Conservation (phyloP, 2,888 invertebrate genomes). For the Drosophila nigricruria region DNA sequence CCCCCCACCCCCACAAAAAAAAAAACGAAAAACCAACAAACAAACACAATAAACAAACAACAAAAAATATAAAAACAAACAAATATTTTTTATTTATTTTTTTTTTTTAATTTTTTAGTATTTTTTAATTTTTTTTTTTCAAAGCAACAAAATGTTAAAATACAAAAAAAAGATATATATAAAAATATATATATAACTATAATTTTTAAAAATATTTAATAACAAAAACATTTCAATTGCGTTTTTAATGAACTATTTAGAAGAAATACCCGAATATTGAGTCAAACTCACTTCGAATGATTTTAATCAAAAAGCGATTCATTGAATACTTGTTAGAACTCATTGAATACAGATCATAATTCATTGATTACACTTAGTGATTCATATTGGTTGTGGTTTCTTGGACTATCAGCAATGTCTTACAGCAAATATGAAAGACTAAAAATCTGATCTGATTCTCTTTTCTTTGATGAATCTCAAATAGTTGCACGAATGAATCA, state of each 20-base stretch:
- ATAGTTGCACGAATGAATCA: too few relatives aligned
- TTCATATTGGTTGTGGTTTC: too few relatives aligned
- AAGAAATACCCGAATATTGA: not conserved
- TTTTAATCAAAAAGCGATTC: not conserved
- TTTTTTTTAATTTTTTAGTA: slow-evolving; percentile 2
- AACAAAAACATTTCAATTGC: not conserved
- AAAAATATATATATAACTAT: not conserved
- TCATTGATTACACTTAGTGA: not conserved
- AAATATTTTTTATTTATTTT: slow-evolving; percentile 9
- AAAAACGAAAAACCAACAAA: slow-evolving; percentile 30
- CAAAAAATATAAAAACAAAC: slow-evolving; percentile 22
- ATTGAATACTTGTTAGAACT: not conserved
- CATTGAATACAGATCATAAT: not conserved
- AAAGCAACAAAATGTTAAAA: slow-evolving; percentile 4
- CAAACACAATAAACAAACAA: slow-evolving; percentile 49
- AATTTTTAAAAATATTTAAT: not conserved
- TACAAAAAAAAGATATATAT: not conserved
- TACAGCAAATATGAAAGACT: too few relatives aligned
- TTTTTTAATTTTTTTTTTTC: not conserved
- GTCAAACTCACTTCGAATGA: not conserved
- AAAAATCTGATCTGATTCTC: too few relatives aligned
- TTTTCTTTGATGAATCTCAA: too few relatives aligned
- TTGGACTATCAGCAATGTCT: too few relatives aligned
- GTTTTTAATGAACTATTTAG: not conserved
- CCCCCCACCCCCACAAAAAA: slow-evolving; percentile 18